Conservation (phyloP, 2,113 vertebrate species). For the Callocephalon fimbriatum region DNA sequence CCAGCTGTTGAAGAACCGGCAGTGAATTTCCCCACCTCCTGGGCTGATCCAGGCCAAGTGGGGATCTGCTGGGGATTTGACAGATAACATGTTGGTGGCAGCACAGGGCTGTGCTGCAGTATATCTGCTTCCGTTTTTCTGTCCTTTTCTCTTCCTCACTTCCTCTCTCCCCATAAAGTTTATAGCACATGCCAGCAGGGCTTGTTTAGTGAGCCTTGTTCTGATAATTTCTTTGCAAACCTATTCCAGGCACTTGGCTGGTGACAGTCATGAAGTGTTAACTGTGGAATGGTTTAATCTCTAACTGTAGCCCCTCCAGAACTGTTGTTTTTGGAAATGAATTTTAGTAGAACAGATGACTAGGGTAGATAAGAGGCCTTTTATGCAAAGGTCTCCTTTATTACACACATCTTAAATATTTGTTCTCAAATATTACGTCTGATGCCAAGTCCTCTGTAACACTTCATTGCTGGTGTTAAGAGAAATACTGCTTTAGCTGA, state of each 20-base stretch:
- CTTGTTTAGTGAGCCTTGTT: neutral
- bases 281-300: neutral
- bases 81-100: neutral
- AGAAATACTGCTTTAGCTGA: neutral
- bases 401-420: conserved; percentile 16
- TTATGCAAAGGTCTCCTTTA: conserved; percentile 17
- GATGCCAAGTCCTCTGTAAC: neutral
- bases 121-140: neutral
- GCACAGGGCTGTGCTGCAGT: neutral
- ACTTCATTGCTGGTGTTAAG: neutral
- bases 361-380: neutral
- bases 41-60: neutral
- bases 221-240: neutral
- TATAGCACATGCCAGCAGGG: neutral
- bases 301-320: neutral
- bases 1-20: neutral
- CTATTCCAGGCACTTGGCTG: neutral
- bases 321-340: neutral
- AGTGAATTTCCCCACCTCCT: neutral
- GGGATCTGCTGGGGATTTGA: neutral
- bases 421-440: neutral
- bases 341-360: conserved; percentile 11
- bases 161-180: neutral
- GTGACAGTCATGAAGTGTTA: neutral
- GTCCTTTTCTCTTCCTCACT: neutral